Percentiles rank a stretch among this genome's conserved stretches.
Evolutionary conservation across 2,797 vertebrate genomes (phyloP).

Genomic region (Myripristis jacobus): DNA sequence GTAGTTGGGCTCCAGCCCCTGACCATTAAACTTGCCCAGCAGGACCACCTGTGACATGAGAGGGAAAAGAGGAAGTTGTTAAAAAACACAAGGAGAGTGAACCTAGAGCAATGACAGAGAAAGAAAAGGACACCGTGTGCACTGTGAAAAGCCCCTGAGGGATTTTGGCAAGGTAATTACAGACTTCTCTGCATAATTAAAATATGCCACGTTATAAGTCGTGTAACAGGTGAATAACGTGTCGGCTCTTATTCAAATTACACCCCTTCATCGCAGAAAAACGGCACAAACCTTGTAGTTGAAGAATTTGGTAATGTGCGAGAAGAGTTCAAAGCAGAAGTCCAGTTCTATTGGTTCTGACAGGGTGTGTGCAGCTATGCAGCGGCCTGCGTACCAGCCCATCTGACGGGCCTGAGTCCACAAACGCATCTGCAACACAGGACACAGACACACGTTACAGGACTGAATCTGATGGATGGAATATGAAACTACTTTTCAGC

Average conservation of each 20-base stretch:
- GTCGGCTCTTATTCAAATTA: slow-evolving; percentile 3
- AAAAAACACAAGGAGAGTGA: not conserved
- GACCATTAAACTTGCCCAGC: slow-evolving; percentile 93
- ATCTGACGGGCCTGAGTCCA: slow-evolving; percentile 98
- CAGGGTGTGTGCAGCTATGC: slow-evolving; percentile 85
- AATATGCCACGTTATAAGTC: not conserved
- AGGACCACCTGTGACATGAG: slow-evolving; percentile 88
- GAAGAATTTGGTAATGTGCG: slow-evolving; percentile 96
- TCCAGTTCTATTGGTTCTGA: slow-evolving; percentile 88
- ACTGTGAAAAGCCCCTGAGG: slow-evolving; percentile 22
- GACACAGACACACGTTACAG: not conserved
- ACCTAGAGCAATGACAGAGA: not conserved
- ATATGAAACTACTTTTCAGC: not conserved
- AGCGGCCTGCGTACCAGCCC: slow-evolving; percentile 94
- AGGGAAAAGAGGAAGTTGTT: slow-evolving; percentile 23
- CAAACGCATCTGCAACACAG: slow-evolving; percentile 89
- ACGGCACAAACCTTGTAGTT: slow-evolving; percentile 90
- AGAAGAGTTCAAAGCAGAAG: slow-evolving; percentile 98
- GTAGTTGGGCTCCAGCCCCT: slow-evolving; percentile 88
- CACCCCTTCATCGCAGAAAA: not conserved
- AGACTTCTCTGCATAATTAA: not conserved
- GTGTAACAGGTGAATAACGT: slow-evolving; percentile 42
- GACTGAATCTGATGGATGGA: not conserved
- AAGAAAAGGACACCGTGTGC: not conserved
- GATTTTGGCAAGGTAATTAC: not conserved